Evolutionary conservation across 2,888 invertebrate species (phyloP), one percentile per base, ranked within the genome.

Genomic region (Melanargia galathea): DNA sequence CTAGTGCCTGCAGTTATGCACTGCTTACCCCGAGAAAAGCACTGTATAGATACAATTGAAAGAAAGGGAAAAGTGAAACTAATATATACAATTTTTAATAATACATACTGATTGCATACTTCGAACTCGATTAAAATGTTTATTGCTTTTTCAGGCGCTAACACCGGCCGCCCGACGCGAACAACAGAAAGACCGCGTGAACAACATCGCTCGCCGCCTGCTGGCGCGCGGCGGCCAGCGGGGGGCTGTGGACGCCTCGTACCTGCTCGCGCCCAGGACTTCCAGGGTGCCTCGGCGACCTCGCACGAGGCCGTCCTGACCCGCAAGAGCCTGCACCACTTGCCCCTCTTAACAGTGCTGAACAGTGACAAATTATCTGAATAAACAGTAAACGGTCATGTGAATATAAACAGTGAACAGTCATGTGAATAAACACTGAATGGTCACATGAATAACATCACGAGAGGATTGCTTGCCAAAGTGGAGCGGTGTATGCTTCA

Each of bases 131-230:
- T 2, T 20, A 24, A 13, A 13, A 48, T n/a, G 13, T 24, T 24
- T n/a, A n/a, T 22, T 7, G 8, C 45, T 35, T 22, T 64, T 3
- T 20, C 56, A 66, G 71, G 64, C 62, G 13, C 56, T 68, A 20
- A 56, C 63, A n/a, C 64, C 65, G 38, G 55, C 62, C 52, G 64
- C 62, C 2, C 71, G 76, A 13, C 73, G 77, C 49, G 75, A 76
- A 63, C 76, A 74, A 46, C 84, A 86, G 71, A 84, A 84, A 74
- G 87, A 84, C 71, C 87, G 89, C 61, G 87, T 90, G 62, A 90
- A 90, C 80, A 70, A 69, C 68, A 87, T 90, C 71, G 90, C 87
- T 63, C 80, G 87, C 46, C 80, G 84, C 0, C 76, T 90, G 71
- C 79, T 90, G 30, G 73, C 82, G 6, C 80, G 81, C 56, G 83